These are phyloP conservation scores for Magallana gigas DNA, from an alignment of 1,140 invertebrate species.

Conservation along the genomic window DNA sequence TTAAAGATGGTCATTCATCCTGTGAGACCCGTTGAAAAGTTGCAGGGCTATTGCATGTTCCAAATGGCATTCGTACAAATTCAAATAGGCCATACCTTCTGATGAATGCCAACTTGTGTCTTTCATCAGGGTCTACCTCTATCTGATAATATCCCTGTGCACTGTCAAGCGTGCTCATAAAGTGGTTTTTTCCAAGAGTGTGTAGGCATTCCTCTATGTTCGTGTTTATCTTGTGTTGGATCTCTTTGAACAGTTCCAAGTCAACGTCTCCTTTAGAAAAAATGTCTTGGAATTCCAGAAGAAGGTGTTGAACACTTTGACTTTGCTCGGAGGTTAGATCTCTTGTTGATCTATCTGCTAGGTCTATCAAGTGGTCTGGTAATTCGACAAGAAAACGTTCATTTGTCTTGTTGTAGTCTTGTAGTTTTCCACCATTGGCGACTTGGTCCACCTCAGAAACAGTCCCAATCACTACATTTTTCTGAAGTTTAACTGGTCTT, in stretches of 20 bases:
- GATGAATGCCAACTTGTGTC: conserved; percentile 54
- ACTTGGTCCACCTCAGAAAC: too few species aligned
- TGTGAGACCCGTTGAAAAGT: conserved; percentile 49
- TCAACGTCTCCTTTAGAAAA: neutral
- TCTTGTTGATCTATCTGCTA: neutral
- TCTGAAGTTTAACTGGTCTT: neutral
- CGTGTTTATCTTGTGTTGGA: conserved; percentile 59
- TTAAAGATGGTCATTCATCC: too few species aligned
- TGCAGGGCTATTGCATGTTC: conserved; percentile 59
- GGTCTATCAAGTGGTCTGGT: too few species aligned
- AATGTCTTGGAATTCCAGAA: neutral
- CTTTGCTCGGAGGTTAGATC: neutral
- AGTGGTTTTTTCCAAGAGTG: neutral
- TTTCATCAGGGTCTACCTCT: conserved; percentile 41
- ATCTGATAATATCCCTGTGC: conserved; percentile 27
- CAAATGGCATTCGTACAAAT: conserved; percentile 56
- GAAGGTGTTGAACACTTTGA: neutral
- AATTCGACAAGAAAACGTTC: too few species aligned
- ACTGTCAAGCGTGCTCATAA: conserved; percentile 20
- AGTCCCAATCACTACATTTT: neutral
- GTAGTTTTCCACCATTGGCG: too few species aligned
- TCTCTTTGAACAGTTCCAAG: neutral
- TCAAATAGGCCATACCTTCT: conserved; percentile 55
- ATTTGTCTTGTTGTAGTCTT: too few species aligned
- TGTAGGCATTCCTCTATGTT: conserved; percentile 79